Evolutionary conservation across 2,888 invertebrate genomes (phyloP), one percentile per base, ranked within the genome.

Genomic region (Sinohyriopsis cumingii): DNA sequence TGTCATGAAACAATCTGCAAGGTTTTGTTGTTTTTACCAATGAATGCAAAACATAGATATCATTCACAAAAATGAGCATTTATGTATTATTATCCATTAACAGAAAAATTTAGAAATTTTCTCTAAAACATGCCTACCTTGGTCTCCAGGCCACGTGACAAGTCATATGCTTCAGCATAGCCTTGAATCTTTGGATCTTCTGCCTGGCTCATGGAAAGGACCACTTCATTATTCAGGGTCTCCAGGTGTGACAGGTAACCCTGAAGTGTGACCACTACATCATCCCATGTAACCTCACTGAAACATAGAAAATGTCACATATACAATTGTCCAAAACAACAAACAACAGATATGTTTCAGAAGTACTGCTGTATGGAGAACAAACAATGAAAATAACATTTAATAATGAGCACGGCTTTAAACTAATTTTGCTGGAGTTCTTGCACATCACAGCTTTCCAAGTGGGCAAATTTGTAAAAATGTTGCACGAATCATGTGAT

Each of bases 101-200:
- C 9, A 45, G 12, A 45, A 45, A 45, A 45, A 45, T 18, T 59
- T 12, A 59, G 1, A 9, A 33, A 1, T 33, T 33, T 33, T 33
- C 2, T 28, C 7, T n/a, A 7, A 7, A 62, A 55, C 20, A 7
- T 19, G 19, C 66, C 67, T 63, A 86, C 87, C 81, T 80, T 75
- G 6, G 78, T 75, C 19, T 63, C 55, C 61, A 77, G 65, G 55
- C 86, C 86, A 68, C 82, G 80, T 7, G 87, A 85, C 59, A 86
- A 77, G 71, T 88, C 88, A 77, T 85, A 87, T 63, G 72, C 62
- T 56, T 75, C 72, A 9, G 83, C 80, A 69, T 86, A 89, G 19
- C 83, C 72, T 62, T 75, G 73, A 33, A 83, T 76, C 18, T 69
- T 68, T 18, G 71, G 72, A 59, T 82, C 82, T n/a, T 81, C 78